phyloP scores from a whole-genome alignment of 2,113 vertebrate genomes.

The Lates calcarifer region DNA sequence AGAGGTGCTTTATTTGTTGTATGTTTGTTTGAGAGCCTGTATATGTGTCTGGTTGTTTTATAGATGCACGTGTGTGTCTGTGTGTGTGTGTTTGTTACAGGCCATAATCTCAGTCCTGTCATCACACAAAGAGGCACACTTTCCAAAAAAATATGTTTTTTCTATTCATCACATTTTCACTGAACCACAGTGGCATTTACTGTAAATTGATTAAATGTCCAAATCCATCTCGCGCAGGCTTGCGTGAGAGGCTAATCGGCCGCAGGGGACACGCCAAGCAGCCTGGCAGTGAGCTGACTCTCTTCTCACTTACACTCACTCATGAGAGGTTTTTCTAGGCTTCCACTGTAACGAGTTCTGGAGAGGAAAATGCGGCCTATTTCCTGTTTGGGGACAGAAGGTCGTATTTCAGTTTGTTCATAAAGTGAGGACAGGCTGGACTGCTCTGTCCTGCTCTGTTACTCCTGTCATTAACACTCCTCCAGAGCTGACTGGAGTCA shows the following conservation, averaged over 20 bases:
- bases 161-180: conserved; percentile 25
- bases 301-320: conserved; percentile 40
- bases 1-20: conserved; percentile 45
- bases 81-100: neutral
- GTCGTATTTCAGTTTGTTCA: conserved; percentile 66
- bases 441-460: conserved; percentile 38
- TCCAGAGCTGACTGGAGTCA: conserved; percentile 47
- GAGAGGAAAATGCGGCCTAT: conserved; percentile 38
- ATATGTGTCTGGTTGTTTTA: conserved; percentile 31
- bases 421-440: conserved; percentile 52
- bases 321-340: conserved; percentile 41
- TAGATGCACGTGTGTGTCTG: neutral
- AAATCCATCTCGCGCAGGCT: conserved; percentile 55
- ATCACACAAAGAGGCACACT: conserved; percentile 28
- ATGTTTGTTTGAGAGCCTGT: conserved; percentile 28
- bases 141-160: conserved; percentile 31
- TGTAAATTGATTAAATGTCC: conserved; percentile 58
- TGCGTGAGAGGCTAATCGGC: conserved; percentile 71
- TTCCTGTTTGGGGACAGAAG: conserved; percentile 65
- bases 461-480: conserved; percentile 52
- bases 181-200: conserved; percentile 36
- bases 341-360: conserved; percentile 48
- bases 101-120: conserved; percentile 7
- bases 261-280: conserved; percentile 51
- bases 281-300: conserved; percentile 39